A percentile compares a stretch with the other conserved stretches of the same genome.
Conservation (phyloP, 1,140 invertebrate species). For the Panulirus ornatus region DNA sequence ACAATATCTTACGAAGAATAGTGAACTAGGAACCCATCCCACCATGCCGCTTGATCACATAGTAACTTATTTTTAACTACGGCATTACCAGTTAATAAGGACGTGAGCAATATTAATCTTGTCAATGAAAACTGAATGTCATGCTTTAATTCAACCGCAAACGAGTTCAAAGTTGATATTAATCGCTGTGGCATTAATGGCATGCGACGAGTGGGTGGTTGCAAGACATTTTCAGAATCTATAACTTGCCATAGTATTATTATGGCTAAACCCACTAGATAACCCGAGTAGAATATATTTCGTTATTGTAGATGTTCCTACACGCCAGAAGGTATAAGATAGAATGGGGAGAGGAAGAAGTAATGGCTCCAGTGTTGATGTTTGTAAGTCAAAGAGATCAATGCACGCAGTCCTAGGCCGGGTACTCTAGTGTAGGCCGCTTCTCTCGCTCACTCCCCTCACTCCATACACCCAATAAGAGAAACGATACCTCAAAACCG, state of each 20-base stretch:
- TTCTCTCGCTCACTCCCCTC: not conserved
- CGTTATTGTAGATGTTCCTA: too few species aligned
- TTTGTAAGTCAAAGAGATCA: slow-evolving; percentile 46
- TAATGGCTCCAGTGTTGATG: not conserved
- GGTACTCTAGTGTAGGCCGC: slow-evolving; percentile 46
- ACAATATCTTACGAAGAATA: too few species aligned
- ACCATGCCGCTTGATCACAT: too few species aligned
- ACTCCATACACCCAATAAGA: not conserved
- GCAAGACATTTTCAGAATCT: slow-evolving; percentile 41
- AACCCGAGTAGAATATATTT: not conserved
- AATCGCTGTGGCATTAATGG: slow-evolving; percentile 43
- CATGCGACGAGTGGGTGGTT: slow-evolving; percentile 39
- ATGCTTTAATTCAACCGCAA: slow-evolving; percentile 43
- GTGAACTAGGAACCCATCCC: too few species aligned
- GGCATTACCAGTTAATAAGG: not conserved
- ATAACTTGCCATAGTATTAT: slow-evolving; percentile 21
- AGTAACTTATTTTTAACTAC: too few species aligned
- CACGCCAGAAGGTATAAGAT: not conserved
- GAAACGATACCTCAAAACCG: not conserved
- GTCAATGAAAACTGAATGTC: slow-evolving; percentile 6
- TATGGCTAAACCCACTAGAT: not conserved
- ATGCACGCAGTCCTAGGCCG: slow-evolving; percentile 56
- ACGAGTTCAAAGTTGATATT: slow-evolving; percentile 28
- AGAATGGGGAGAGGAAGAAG: too few species aligned
- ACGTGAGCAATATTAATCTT: not conserved